Evolutionary conservation across 2,797 vertebrate genomes (phyloP), one percentile per base, ranked within the genome.

Genomic region (Hephaestus fuliginosus): DNA sequence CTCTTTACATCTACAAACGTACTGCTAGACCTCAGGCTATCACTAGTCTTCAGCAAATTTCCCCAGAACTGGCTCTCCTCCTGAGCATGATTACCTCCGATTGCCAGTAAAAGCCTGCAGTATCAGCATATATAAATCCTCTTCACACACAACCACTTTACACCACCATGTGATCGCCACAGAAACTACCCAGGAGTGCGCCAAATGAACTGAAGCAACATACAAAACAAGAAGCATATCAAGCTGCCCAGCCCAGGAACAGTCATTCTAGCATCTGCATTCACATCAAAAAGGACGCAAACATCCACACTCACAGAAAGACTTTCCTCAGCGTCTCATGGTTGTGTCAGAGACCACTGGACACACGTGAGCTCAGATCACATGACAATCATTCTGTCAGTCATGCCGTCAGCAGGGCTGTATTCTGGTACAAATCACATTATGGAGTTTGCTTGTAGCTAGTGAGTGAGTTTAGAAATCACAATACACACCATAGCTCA

Each of bases 51-150:
- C 1, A 56, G 41, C 36, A 56, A 57, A 41, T 41, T 51, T 74
- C 49, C 61, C 60, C 18, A 49, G 25, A 80, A 74, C 14, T 57
- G 60, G 28, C 25, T 30, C 25, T 61, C 55, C 51, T 57, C 41
- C 28, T 12, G 11, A 61, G 61, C 55, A 87, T 70, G 52, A 78
- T 60, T 36, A n/a, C 57, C 9, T 20, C 14, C 18, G 43, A 73
- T 28, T 65, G 67, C 63, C 82, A 46, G 73, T 76, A 80, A 83
- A 58, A 80, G 76, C 56, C 62, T 74, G 66, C 48, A 73, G 36
- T 43, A 49, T 71, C 39, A 68, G 56, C 72, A 58, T 36, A 44
- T n/a, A 68, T 25, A 25, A 56, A 58, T 52, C 65, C 61, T 64
- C 30, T 41, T 65, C 3, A 11, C 48, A 81, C 49, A 72, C 36